Conservation (phyloP, 2,113 vertebrate genomes). For the Anser cygnoides region DNA sequence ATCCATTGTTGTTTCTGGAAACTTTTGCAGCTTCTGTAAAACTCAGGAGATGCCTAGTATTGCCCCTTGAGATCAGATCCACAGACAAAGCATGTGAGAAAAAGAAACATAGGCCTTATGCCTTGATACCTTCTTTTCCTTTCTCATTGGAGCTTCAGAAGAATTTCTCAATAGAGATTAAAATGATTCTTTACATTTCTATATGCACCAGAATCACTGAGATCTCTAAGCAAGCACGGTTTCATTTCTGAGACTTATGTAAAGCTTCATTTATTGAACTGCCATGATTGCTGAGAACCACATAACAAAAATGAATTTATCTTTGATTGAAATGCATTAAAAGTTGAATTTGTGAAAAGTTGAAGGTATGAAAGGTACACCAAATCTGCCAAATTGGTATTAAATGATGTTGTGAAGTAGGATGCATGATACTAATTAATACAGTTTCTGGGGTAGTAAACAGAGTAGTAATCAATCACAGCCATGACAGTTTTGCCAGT, state of each 20-base stretch:
- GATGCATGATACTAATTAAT: not conserved
- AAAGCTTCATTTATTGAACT: not conserved
- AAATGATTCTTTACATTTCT: not conserved
- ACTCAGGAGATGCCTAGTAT: not conserved
- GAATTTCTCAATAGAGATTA: not conserved
- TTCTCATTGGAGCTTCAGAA: not conserved
- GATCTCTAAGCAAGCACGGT: conserved; percentile 18
- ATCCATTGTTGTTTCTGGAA: not conserved
- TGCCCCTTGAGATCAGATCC: not conserved
- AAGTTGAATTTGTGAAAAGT: not conserved
- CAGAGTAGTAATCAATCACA: not conserved
- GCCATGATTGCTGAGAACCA: not conserved
- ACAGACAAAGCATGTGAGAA: not conserved
- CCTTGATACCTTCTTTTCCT: not conserved
- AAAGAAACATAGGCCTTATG: not conserved
- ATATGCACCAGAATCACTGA: conserved; percentile 8
- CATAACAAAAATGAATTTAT: not conserved
- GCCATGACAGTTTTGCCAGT: not conserved
- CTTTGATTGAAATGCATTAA: not conserved
- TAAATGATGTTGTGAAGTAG: not conserved
- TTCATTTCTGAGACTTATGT: not conserved
- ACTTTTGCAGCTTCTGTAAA: not conserved
- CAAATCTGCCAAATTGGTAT: not conserved
- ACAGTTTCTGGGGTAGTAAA: not conserved
- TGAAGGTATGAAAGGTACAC: not conserved